Percentiles rank a stretch among this genome's conserved stretches.
Conservation (phyloP, 1,140 invertebrate species). For the Dinoponera quadriceps region DNA sequence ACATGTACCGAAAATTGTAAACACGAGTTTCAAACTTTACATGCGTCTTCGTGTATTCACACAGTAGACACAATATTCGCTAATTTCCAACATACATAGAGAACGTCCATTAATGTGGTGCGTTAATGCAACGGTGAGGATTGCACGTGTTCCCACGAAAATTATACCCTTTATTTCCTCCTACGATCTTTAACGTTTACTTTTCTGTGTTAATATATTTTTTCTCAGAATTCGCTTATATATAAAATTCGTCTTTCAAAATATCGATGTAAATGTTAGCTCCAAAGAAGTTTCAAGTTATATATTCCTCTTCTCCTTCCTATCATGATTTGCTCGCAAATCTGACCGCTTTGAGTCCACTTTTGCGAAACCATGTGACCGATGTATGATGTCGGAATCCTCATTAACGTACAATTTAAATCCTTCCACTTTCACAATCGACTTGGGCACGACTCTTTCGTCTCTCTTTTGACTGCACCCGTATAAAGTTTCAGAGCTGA, state of each 20-base stretch:
- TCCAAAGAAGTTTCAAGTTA: neutral
- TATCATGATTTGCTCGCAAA: neutral
- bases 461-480: constrained; percentile 50
- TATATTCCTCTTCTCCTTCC: neutral
- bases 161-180: no score
- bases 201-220: no score
- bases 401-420: constrained; percentile 77
- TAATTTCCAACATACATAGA: constrained; percentile 36
- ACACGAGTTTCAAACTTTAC: constrained; percentile 51
- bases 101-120: neutral
- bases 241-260: no score
- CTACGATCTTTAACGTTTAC: no score
- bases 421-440: constrained; percentile 76
- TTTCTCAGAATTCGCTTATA: no score
- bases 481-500: constrained; percentile 14
- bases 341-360: neutral
- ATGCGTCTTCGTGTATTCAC: constrained; percentile 40
- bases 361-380: neutral
- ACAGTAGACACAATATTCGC: constrained; percentile 37
- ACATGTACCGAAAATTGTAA: constrained; percentile 60
- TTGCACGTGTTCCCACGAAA: neutral
- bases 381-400: constrained; percentile 1
- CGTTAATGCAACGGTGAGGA: neutral
- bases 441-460: constrained; percentile 74
- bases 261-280: neutral